These are phyloP conservation scores for Theocolax elegans DNA, from an alignment of 1,140 invertebrate genomes.

Conservation along the genomic window DNA sequence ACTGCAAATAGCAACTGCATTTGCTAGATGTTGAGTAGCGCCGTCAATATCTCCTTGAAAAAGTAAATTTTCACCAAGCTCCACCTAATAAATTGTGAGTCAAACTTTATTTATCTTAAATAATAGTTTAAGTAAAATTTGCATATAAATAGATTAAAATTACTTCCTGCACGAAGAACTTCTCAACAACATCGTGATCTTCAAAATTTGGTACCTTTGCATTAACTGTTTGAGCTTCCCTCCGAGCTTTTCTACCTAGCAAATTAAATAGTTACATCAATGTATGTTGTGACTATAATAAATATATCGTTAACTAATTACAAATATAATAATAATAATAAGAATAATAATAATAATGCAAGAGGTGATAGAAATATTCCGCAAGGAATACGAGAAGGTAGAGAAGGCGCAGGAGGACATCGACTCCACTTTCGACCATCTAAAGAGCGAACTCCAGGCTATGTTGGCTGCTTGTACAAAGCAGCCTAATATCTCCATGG, in stretches of 20 bases:
- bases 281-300: too few relatives aligned
- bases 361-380: too few relatives aligned
- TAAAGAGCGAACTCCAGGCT: too few relatives aligned
- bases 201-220: slow-evolving; percentile 84
- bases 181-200: slow-evolving; percentile 92
- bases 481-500: too few relatives aligned
- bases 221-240: slow-evolving; percentile 61
- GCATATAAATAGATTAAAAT: neutral
- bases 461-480: too few relatives aligned
- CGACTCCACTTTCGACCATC: too few relatives aligned
- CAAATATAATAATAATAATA: too few relatives aligned
- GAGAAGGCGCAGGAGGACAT: too few relatives aligned
- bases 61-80: slow-evolving; percentile 91
- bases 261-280: too few relatives aligned
- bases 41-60: slow-evolving; percentile 86
- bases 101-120: neutral
- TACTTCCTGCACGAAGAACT: slow-evolving; percentile 88
- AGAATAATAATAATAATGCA: too few relatives aligned
- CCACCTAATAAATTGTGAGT: slow-evolving; percentile 69
- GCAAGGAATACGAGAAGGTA: too few relatives aligned
- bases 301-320: too few relatives aligned
- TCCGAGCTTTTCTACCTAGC: slow-evolving; percentile 71
- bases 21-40: slow-evolving; percentile 93
- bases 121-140: neutral
- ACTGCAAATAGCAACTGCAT: slow-evolving; percentile 95